A percentile compares a stretch with the other conserved stretches of the same genome.
Conservation (phyloP, 2,113 vertebrate genomes). For the Cyprinodon variegatus region DNA sequence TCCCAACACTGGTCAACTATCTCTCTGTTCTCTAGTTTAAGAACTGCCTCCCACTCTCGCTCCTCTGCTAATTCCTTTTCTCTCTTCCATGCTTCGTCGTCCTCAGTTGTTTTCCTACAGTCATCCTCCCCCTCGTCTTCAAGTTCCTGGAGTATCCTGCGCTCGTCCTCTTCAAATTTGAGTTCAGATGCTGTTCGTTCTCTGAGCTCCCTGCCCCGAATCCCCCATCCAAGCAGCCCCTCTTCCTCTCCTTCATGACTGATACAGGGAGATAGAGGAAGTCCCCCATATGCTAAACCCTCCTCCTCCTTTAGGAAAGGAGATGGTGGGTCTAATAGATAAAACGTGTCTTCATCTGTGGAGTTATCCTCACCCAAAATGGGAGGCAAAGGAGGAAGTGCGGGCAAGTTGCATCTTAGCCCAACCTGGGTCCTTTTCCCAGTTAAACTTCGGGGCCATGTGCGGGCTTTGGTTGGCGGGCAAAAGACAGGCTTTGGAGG, state of each 20-base stretch:
- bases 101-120: conserved; percentile 23
- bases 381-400: conserved; percentile 78
- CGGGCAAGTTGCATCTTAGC: conserved; percentile 74
- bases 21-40: conserved; percentile 80
- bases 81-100: conserved; percentile 75
- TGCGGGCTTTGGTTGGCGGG: conserved; percentile 81
- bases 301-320: conserved; percentile 79
- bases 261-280: conserved; percentile 89
- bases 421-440: conserved; percentile 70
- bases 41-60: conserved; percentile 82
- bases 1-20: conserved; percentile 68
- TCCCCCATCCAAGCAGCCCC: conserved; percentile 81
- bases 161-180: conserved; percentile 96
- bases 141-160: conserved; percentile 87
- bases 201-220: conserved; percentile 78
- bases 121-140: conserved; percentile 64
- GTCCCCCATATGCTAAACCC: conserved; percentile 66
- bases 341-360: conserved; percentile 79
- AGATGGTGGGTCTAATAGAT: conserved; percentile 80
- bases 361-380: conserved; percentile 75
- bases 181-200: conserved; percentile 94
- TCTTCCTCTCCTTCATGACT: conserved; percentile 88
- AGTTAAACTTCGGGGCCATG: conserved; percentile 80
- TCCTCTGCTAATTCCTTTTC: conserved; percentile 62
- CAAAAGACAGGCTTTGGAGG: conserved; percentile 81